Evolutionary conservation across 2,888 invertebrate species (phyloP).

Genomic region (Elysia crispata): DNA sequence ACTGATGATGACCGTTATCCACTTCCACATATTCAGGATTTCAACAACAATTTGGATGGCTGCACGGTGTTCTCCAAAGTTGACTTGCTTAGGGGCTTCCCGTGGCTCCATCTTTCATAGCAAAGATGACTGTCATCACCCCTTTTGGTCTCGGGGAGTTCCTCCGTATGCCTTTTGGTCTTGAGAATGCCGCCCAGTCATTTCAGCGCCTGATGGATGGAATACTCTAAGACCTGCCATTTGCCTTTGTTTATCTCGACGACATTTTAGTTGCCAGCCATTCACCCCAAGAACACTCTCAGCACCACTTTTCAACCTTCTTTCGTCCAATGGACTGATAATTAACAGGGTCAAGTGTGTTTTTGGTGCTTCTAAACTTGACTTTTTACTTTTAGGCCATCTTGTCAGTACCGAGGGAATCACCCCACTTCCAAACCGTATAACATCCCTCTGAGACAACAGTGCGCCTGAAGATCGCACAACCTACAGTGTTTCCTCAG

Average conservation of each 20-base stretch:
- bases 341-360: conserved; percentile 43
- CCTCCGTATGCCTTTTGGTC: conserved; percentile 27
- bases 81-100: conserved; percentile 47
- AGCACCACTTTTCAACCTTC: conserved; percentile 26
- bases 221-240: conserved; percentile 20
- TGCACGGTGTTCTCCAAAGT: conserved; percentile 52
- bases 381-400: conserved; percentile 42
- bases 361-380: conserved; percentile 21
- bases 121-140: conserved; percentile 49
- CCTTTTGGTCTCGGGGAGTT: conserved; percentile 45
- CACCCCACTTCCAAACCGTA: conserved; percentile 25
- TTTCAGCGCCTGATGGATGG: conserved; percentile 43
- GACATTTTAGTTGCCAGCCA: conserved; percentile 33
- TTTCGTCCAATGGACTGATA: conserved; percentile 35
- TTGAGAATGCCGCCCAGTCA: conserved; percentile 36
- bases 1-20: conserved; percentile 27
- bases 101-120: conserved; percentile 30
- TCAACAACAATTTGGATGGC: conserved; percentile 44
- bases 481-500: conserved; percentile 37
- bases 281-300: conserved; percentile 30
- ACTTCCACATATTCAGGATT: conserved; percentile 48
- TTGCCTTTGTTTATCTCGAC: conserved; percentile 35
- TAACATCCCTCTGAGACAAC: conserved; percentile 13
- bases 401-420: conserved; percentile 32
- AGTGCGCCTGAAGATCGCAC: conserved; percentile 22